Percentiles rank a stretch among this genome's conserved stretches.
phyloP scores from a whole-genome alignment of 2,113 vertebrate genomes.

The Cryptomyrus ogoouensis region DNA sequence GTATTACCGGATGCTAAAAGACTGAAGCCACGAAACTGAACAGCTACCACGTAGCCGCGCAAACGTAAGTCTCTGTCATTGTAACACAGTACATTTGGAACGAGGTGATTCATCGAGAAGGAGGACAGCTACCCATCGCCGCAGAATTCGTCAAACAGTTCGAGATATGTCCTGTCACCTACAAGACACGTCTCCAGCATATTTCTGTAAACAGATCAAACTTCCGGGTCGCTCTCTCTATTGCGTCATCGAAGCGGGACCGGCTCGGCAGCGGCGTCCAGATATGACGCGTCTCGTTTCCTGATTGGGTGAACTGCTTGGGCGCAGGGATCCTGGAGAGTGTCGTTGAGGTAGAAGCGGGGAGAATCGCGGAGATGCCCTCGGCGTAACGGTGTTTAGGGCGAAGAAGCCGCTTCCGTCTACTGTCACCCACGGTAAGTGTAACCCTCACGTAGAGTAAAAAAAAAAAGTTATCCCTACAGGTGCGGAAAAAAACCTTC shows the following conservation, averaged over 20 bases:
- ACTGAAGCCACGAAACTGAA: background rate
- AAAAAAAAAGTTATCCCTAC: background rate
- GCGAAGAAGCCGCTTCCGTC: background rate
- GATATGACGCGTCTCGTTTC: background rate
- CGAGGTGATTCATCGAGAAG: background rate
- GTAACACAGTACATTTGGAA: background rate
- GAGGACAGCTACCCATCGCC: background rate
- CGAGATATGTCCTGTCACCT: background rate
- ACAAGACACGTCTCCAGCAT: background rate
- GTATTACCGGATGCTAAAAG: background rate
- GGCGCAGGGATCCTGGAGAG: background rate
- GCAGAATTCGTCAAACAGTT: background rate
- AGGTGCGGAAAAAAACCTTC: background rate
- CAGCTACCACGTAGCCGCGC: background rate
- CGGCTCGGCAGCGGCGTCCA: background rate
- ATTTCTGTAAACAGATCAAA: background rate
- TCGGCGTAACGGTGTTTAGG: background rate
- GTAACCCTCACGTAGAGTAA: background rate
- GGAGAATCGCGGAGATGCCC: background rate
- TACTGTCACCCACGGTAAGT: background rate
- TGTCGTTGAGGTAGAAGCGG: background rate
- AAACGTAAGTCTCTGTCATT: background rate
- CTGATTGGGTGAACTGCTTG: background rate
- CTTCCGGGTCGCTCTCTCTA: background rate
- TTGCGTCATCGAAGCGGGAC: background rate